Percentiles rank a stretch among this genome's conserved stretches.
phyloP scores from a whole-genome alignment of 2,797 vertebrate species.

The Neomorphus geoffroyi region DNA sequence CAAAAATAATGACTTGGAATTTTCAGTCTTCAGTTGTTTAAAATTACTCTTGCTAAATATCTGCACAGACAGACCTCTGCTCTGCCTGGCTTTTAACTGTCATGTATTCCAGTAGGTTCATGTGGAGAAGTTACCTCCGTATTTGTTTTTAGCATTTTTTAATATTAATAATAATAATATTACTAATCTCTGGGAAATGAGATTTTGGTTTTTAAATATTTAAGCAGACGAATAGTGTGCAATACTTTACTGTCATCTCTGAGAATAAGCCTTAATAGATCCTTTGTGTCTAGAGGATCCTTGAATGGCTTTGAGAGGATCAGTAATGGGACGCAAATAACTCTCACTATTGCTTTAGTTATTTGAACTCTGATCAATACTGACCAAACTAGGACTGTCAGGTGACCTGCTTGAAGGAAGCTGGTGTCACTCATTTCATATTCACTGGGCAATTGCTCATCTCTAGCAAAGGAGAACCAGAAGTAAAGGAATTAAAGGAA shows the following conservation, averaged over 20 bases:
- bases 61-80: neutral
- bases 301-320: conserved; percentile 27
- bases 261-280: conserved; percentile 35
- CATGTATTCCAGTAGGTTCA: neutral
- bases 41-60: neutral
- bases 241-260: conserved; percentile 50
- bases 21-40: neutral
- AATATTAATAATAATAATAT: neutral
- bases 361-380: neutral
- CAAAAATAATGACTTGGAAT: neutral
- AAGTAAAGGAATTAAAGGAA: neutral
- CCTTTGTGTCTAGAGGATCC: conserved; percentile 25
- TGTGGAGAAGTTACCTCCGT: neutral
- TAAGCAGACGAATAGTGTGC: conserved; percentile 22
- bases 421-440: neutral
- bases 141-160: conserved; percentile 48
- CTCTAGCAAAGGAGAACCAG: neutral
- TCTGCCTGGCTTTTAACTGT: neutral
- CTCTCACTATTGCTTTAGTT: conserved; percentile 23
- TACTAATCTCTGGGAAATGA: conserved; percentile 22
- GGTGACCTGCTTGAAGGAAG: neutral
- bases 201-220: conserved; percentile 19
- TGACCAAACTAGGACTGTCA: neutral
- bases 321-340: neutral
- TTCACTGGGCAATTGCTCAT: neutral